These are phyloP conservation scores for Yponomeuta malinellus DNA, from an alignment of 2,888 invertebrate genomes.

Conservation along the genomic window DNA sequence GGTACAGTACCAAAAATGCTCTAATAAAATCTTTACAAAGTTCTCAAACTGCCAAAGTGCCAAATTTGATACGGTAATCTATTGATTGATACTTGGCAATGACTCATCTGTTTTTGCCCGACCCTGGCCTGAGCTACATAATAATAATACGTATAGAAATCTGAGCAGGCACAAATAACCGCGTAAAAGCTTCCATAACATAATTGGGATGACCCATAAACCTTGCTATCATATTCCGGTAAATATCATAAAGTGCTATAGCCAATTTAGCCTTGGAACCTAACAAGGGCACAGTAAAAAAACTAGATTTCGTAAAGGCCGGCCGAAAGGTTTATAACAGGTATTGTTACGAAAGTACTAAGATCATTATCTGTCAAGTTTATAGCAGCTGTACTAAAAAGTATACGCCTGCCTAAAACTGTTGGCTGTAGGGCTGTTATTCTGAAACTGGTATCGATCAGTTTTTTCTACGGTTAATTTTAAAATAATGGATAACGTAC, in stretches of 20 bases:
- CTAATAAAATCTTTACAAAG: no score
- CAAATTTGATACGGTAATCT: no score
- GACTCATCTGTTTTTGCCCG: no score
- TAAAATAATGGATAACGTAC: no score
- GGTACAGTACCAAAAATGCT: no score
- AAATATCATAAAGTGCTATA: not conserved
- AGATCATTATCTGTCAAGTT: constrained; percentile 5
- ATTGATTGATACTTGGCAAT: no score
- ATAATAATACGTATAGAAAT: not conserved
- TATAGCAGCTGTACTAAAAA: constrained; percentile 4
- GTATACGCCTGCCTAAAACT: not conserved
- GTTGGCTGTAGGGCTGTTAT: not conserved
- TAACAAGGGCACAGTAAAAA: constrained; percentile 3
- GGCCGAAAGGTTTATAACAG: not conserved
- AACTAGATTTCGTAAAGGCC: constrained; percentile 3
- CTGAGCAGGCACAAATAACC: not conserved
- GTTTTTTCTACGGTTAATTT: no score
- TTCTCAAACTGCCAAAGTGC: no score
- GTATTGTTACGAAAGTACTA: not conserved
- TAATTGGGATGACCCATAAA: constrained; percentile 3
- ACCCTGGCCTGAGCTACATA: no score
- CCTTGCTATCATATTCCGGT: not conserved
- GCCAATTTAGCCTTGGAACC: not conserved
- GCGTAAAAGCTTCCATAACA: not conserved
- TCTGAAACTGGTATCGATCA: not conserved